Evolutionary conservation across 2,113 vertebrate genomes (phyloP).

Genomic region (Puntigrus tetrazona): DNA sequence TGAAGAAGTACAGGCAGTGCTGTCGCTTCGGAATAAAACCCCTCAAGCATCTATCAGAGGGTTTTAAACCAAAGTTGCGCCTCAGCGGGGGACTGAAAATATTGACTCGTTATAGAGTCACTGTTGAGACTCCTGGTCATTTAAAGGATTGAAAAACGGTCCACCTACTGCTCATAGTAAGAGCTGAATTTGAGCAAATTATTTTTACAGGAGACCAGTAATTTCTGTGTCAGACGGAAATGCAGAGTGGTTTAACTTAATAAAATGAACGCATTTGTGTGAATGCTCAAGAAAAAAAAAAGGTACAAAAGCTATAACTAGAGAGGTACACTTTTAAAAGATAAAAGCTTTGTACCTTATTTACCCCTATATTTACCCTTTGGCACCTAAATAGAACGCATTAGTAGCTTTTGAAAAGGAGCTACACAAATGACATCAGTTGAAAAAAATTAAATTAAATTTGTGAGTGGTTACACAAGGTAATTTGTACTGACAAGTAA

Average conservation of each 20-base stretch:
- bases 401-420: no score
- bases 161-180: conserved; percentile 1
- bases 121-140: conserved; percentile 64
- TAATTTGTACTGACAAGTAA: no score
- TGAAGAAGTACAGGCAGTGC: background rate
- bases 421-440: no score
- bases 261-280: background rate
- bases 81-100: conserved; percentile 78
- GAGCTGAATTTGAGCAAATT: background rate
- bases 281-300: no score
- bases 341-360: no score
- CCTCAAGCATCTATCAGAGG: conserved; percentile 8
- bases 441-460: no score
- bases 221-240: background rate
- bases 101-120: conserved; percentile 80
- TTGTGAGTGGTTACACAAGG: no score
- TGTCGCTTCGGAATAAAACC: conserved; percentile 57
- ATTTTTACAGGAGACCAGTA: background rate
- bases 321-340: no score
- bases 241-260: background rate
- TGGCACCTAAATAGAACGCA: no score
- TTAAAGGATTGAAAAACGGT: conserved; percentile 8
- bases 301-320: no score
- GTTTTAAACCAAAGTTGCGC: conserved; percentile 83
- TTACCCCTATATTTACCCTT: no score